Evolutionary conservation across 2,797 vertebrate species (phyloP), one percentile per base, ranked within the genome.

Genomic region (Sardinella longiceps): DNA sequence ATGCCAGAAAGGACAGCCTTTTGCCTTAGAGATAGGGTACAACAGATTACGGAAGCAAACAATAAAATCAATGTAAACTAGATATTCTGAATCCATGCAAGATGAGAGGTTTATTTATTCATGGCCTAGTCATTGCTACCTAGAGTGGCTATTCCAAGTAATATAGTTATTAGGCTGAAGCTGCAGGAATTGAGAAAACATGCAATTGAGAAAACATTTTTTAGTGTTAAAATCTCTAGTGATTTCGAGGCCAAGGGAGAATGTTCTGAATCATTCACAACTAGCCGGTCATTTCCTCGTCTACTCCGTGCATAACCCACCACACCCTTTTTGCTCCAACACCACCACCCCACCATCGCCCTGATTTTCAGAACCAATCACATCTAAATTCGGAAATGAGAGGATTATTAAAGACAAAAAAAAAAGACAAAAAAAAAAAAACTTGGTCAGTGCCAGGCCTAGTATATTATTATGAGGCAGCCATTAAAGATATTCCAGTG

Each of bases 331-430:
- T 33, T 28, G 1, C 63, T 15, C 30, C 25, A 30, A 28, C 60
- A 28, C 9, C 30, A 3, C 30, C 63, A 37, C 30, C n/a, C 14
- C 30, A 37, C 63, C 63, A 66, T 11, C 10, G 14, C 30, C 66
- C 30, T 20, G 91, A 93, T 94, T 95, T 96, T 96, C 93, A 93
- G 91, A 93, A 90, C 95, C 94, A 96, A 95, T 97, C 95, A 94
- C 95, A 95, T 93, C 92, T 94, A 95, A 97, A 96, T 95, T 95
- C 96, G 94, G 95, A 95, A 96, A 95, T 91, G 89, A 92, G 94
- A 77, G 85, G 92, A 94, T 94, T 95, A 96, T 96, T 96, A 95
- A 95, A 93, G 95, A 92, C 88, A 74, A 95, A 93, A 95, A 92
- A 88, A 74, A 39, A 37, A 30, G 37, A 66, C 7, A 50, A 3